Evolutionary conservation across 2,888 invertebrate species (phyloP).

Genomic region (Thumatha senex): DNA sequence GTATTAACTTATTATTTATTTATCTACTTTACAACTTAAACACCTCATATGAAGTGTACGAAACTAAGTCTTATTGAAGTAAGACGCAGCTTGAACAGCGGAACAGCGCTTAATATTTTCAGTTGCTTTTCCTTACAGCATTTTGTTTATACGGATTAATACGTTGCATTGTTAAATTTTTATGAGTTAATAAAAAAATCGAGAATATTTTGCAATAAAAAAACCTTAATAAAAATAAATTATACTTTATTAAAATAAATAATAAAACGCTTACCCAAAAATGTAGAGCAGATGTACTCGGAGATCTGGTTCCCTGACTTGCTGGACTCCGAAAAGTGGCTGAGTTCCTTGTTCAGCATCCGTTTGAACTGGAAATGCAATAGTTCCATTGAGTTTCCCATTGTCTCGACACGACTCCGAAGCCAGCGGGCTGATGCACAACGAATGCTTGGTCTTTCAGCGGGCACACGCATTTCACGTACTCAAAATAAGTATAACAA

Average conservation of each 20-base stretch:
- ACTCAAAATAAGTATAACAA: conserved; percentile 34
- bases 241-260: not conserved
- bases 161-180: too few relatives aligned
- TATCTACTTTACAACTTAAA: too few relatives aligned
- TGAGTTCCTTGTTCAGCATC: conserved; percentile 99
- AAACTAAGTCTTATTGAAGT: too few relatives aligned
- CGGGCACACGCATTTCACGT: conserved; percentile 76
- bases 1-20: too few relatives aligned
- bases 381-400: conserved; percentile 74
- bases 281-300: conserved; percentile 99
- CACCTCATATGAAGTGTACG: too few relatives aligned
- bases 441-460: conserved; percentile 71
- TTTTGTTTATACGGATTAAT: too few relatives aligned
- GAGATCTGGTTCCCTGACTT: conserved; percentile 99
- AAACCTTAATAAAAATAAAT: too few relatives aligned
- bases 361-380: conserved; percentile 95
- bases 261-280: conserved; percentile 91
- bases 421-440: conserved; percentile 67
- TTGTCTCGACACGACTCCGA: conserved; percentile 60
- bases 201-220: too few relatives aligned
- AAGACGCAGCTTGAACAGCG: too few relatives aligned
- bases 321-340: conserved; percentile 99
- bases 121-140: too few relatives aligned
- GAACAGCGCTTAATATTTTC: too few relatives aligned
- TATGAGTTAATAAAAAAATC: too few relatives aligned